Percentiles rank a stretch among this genome's conserved stretches.
These are phyloP conservation scores for Hexactinellida sp. DNA, from an alignment of 37 sponge, comb jelly and placozoan species.

Conservation along the genomic window DNA sequence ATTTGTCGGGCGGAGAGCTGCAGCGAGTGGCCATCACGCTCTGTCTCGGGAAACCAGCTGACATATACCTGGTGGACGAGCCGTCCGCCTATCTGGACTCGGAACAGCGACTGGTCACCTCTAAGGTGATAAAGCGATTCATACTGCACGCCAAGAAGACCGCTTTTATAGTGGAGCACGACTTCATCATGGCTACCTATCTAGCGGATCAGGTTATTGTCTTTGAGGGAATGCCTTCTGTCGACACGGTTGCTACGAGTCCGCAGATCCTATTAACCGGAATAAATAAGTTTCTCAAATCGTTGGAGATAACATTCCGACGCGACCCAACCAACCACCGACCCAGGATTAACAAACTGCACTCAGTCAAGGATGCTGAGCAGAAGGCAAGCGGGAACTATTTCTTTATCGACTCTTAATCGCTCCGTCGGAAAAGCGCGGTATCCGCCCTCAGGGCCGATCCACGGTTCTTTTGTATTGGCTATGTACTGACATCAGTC, in stretches of 20 bases:
- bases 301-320: conserved; percentile 86
- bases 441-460: not conserved
- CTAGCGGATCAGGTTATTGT: conserved; percentile 93
- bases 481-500: too few species aligned
- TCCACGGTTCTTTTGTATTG: not conserved
- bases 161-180: conserved; percentile 98
- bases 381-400: conserved; percentile 87
- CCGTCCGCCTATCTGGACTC: conserved; percentile 98
- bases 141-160: conserved; percentile 99
- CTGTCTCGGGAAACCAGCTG: conserved; percentile 93
- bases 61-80: conserved; percentile 94
- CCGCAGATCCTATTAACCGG: conserved; percentile 75
- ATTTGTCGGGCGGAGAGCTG: conserved; percentile 94
- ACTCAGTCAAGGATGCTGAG: conserved; percentile 94
- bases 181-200: conserved; percentile 99
- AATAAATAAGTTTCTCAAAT: conserved; percentile 86
- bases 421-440: not conserved
- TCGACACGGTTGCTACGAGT: conserved; percentile 62
- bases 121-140: conserved; percentile 93
- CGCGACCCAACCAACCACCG: conserved; percentile 85
- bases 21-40: conserved; percentile 90
- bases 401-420: conserved; percentile 82
- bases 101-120: conserved; percentile 88
- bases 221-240: conserved; percentile 88
- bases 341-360: conserved; percentile 87